These are phyloP conservation scores for Phlogophora meticulosa DNA, from an alignment of 2,888 invertebrate species.

Conservation along the genomic window DNA sequence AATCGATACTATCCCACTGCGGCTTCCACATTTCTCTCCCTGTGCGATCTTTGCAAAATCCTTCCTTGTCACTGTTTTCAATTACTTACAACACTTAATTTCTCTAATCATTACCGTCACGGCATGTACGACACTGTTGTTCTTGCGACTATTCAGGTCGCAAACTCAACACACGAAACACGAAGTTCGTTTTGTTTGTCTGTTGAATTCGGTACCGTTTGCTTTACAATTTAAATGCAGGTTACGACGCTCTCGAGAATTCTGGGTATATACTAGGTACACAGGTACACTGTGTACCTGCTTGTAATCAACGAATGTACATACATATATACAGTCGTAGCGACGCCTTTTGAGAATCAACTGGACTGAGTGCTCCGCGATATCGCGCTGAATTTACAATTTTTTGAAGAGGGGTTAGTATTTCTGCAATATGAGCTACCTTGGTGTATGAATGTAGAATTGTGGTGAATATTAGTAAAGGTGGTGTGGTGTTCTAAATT, in stretches of 20 bases:
- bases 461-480: neutral
- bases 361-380: conserved; percentile 47
- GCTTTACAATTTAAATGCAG: conserved; percentile 80
- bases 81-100: neutral
- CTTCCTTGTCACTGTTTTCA: neutral
- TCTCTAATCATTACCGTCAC: conserved; percentile 11
- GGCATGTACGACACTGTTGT: conserved; percentile 31
- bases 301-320: conserved; percentile 61
- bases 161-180: conserved; percentile 73
- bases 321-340: conserved; percentile 29
- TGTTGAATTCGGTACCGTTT: conserved; percentile 75
- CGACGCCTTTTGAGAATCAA: conserved; percentile 62
- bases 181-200: conserved; percentile 75
- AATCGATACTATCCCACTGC: no score
- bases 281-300: conserved; percentile 47
- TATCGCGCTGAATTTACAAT: conserved; percentile 41
- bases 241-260: conserved; percentile 67
- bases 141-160: conserved; percentile 66
- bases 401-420: conserved; percentile 33
- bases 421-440: conserved; percentile 23
- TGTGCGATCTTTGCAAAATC: no score
- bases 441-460: conserved; percentile 14
- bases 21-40: no score
- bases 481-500: neutral
- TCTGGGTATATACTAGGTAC: conserved; percentile 59